Conservation (phyloP, 2,797 vertebrate genomes). For the Falco naumanni region DNA sequence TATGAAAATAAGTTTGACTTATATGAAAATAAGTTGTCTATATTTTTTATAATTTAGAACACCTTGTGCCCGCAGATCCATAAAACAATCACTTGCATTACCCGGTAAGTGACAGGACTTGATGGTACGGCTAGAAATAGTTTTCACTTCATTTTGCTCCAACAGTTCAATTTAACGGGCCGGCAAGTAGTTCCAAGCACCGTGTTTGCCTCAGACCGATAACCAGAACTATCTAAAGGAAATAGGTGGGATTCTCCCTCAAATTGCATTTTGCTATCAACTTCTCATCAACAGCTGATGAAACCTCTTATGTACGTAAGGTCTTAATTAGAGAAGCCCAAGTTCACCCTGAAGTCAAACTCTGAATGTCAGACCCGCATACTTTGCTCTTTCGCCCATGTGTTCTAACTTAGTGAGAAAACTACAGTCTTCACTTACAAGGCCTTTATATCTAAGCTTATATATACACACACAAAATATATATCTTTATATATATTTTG, state of each 20-base stretch:
- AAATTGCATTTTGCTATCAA: neutral
- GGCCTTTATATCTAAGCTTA: too few relatives aligned
- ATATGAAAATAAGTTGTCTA: neutral
- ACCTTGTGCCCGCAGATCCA: neutral
- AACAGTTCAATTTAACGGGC: neutral
- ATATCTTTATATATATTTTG: rapidly evolving
- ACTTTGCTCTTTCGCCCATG: rapidly evolving
- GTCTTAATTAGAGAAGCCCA: neutral
- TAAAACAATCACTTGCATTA: rapidly evolving
- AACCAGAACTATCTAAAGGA: neutral
- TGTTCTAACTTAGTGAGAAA: neutral
- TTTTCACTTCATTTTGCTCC: neutral
- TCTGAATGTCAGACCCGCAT: rapidly evolving
- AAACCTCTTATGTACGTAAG: rapidly evolving
- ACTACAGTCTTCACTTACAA: too few relatives aligned
- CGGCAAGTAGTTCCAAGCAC: rapidly evolving
- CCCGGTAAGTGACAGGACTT: neutral
- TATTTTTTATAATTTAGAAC: neutral
- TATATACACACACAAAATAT: neutral
- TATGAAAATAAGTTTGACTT: neutral
- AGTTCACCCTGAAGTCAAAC: neutral
- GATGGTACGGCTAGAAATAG: neutral
- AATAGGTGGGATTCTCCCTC: neutral
- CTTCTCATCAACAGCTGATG: neutral
- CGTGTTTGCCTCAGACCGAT: rapidly evolving